A percentile compares a stretch with the other conserved stretches of the same genome.
phyloP scores from a whole-genome alignment of 2,888 invertebrate genomes.

The Platypus cylindrus region DNA sequence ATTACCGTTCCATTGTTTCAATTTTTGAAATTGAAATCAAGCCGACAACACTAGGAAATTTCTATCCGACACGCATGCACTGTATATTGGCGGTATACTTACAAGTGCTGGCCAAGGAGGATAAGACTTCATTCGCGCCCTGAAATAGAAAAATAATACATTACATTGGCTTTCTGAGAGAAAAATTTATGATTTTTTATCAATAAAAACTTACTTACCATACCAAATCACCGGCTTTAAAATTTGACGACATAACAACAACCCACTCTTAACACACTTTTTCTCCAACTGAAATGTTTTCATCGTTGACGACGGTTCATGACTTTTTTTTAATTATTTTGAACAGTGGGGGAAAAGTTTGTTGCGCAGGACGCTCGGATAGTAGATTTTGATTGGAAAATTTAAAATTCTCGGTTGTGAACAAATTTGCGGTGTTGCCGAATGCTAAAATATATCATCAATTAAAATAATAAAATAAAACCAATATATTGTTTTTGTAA shows the following conservation, averaged over 20 bases:
- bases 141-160: constrained; percentile 49
- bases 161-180: too few species aligned
- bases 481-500: too few species aligned
- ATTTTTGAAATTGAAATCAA: too few species aligned
- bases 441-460: too few species aligned
- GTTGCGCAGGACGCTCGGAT: not conserved
- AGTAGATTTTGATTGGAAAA: not conserved
- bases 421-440: too few species aligned
- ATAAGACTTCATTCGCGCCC: constrained; percentile 98
- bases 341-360: not conserved
- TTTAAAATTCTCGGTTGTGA: not conserved
- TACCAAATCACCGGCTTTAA: constrained; percentile 54
- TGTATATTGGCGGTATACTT: constrained; percentile 39
- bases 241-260: constrained; percentile 12
- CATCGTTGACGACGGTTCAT: constrained; percentile 16
- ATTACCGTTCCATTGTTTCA: too few species aligned
- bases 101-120: constrained; percentile 96
- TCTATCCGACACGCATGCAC: too few species aligned
- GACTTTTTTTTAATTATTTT: not conserved
- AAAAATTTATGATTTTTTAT: constrained; percentile 7
- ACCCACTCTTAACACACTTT: constrained; percentile 14
- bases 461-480: too few species aligned
- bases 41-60: too few species aligned
- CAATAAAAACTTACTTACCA: constrained; percentile 44
- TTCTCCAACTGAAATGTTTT: constrained; percentile 26